A percentile compares a stretch with the other conserved stretches of the same genome.
Conservation (phyloP, 2,888 invertebrate species). For the Mayetiola destructor region DNA sequence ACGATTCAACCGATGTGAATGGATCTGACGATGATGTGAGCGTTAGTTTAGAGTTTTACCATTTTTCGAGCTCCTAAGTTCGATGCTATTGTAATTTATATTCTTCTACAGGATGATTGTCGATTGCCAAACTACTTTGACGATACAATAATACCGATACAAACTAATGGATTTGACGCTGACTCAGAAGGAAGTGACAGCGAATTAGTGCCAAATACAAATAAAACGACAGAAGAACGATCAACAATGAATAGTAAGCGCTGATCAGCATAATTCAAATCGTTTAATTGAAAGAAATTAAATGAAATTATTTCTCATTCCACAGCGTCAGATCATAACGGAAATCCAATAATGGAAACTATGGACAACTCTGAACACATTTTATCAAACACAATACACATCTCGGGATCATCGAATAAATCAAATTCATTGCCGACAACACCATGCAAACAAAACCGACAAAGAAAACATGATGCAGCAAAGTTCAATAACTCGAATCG, state of each 20-base stretch:
- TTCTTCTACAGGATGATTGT: conserved; percentile 14
- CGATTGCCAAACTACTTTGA: conserved; percentile 6
- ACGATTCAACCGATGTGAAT: background rate
- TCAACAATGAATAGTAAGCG: background rate
- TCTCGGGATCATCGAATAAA: background rate
- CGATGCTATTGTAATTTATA: background rate
- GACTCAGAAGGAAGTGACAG: conserved; percentile 42
- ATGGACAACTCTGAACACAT: background rate
- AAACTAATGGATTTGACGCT: conserved; percentile 40
- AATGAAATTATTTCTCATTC: background rate
- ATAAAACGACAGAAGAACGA: background rate
- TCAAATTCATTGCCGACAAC: conserved; percentile 10
- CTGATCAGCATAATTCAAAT: conserved; percentile 22
- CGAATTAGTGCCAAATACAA: conserved; percentile 28
- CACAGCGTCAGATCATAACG: conserved; percentile 13
- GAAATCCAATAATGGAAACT: background rate
- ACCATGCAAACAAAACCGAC: conserved; percentile 28
- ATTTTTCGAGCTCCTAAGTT: background rate
- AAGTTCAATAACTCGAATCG: conserved; percentile 57
- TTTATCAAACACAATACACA: background rate
- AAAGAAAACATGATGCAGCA: conserved; percentile 41
- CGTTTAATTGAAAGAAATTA: conserved; percentile 16
- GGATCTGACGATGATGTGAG: background rate
- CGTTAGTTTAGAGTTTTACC: background rate
- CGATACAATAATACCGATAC: conserved; percentile 11